Conservation (phyloP, 2,888 invertebrate species). For the Meta bourneti region DNA sequence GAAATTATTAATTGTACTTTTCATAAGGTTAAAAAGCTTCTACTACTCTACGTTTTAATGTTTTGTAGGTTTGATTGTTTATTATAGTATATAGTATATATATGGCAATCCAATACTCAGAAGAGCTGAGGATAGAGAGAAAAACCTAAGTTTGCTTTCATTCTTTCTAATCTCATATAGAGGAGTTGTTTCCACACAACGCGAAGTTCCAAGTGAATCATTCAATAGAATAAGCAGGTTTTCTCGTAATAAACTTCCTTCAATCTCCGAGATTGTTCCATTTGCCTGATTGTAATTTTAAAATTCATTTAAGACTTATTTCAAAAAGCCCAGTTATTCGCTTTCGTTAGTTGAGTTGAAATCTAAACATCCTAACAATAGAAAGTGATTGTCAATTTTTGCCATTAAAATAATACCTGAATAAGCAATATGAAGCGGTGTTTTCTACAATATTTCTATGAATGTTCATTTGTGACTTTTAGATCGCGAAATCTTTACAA, state of each 20-base stretch:
- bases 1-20: too few species aligned
- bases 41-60: too few species aligned
- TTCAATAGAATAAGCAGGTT: too few species aligned
- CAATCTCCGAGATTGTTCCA: constrained; percentile 1
- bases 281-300: constrained; percentile 20
- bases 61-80: too few species aligned
- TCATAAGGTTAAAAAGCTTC: too few species aligned
- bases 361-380: background rate
- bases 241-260: background rate
- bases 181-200: too few species aligned
- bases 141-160: too few species aligned
- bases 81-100: too few species aligned
- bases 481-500: background rate
- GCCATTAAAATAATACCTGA: background rate
- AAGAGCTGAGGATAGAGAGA: too few species aligned
- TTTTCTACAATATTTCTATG: background rate
- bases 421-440: background rate
- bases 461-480: background rate
- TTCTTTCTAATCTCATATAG: too few species aligned
- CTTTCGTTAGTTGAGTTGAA: background rate
- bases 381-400: background rate
- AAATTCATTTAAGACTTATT: constrained; percentile 4
- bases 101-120: too few species aligned
- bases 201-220: too few species aligned
- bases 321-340: background rate